Percentiles rank a stretch among this genome's conserved stretches.
Evolutionary conservation across 1,140 invertebrate species (phyloP).

Genomic region (Listronotus bonariensis): DNA sequence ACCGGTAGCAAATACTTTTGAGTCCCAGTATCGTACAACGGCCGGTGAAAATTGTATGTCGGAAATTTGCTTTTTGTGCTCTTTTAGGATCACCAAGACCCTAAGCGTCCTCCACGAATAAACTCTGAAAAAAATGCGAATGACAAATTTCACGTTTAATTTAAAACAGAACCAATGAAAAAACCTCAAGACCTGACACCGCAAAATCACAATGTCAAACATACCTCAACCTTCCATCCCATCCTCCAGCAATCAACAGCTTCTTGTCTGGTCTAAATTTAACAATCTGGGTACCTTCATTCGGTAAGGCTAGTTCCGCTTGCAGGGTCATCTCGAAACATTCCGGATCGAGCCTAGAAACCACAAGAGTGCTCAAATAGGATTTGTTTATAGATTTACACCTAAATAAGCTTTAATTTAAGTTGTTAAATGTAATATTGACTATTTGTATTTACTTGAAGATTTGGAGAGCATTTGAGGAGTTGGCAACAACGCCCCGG

Average conservation of each 20-base stretch:
- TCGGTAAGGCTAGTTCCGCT: slow-evolving; percentile 66
- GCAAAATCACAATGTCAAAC: neutral
- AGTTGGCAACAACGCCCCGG: slow-evolving; percentile 68
- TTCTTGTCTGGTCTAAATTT: slow-evolving; percentile 72
- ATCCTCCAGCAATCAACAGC: slow-evolving; percentile 75
- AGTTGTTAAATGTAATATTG: too few relatives aligned
- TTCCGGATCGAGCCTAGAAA: slow-evolving; percentile 58
- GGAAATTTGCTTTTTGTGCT: slow-evolving; percentile 68
- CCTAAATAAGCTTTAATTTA: neutral
- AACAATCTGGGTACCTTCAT: slow-evolving; percentile 73
- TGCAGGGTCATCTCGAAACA: slow-evolving; percentile 62
- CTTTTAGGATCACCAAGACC: slow-evolving; percentile 73
- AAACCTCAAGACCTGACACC: neutral
- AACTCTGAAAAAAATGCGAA: slow-evolving; percentile 61
- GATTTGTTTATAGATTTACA: neutral
- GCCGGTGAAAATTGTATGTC: slow-evolving; percentile 69
- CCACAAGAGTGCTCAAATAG: neutral
- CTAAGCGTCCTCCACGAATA: slow-evolving; percentile 79
- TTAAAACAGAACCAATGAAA: too few relatives aligned
- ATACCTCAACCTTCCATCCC: slow-evolving; percentile 69
- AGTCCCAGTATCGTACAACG: slow-evolving; percentile 67
- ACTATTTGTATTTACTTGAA: slow-evolving; percentile 42
- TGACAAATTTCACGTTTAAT: too few relatives aligned
- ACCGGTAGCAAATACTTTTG: slow-evolving; percentile 71
- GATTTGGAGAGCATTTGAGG: slow-evolving; percentile 64